phyloP scores from a whole-genome alignment of 2,797 vertebrate genomes.

The Syndactyla subalaris region DNA sequence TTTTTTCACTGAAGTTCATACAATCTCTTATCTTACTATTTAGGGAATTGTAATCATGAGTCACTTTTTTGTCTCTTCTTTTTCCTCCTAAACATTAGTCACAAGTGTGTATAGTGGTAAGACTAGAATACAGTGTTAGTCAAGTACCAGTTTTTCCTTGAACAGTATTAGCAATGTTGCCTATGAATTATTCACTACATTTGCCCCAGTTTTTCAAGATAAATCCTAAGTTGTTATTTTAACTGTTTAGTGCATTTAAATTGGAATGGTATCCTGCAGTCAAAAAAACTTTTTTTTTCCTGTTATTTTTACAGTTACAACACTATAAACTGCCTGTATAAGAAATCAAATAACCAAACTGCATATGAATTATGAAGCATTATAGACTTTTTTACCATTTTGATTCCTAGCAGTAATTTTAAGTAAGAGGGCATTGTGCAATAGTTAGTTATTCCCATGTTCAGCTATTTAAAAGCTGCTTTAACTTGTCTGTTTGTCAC shows the following conservation, averaged over 20 bases:
- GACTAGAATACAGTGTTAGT: slow-evolving; percentile 64
- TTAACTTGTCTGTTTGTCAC: slow-evolving; percentile 81
- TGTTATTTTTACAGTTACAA: slow-evolving; percentile 73
- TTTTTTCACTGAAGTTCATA: slow-evolving; percentile 70
- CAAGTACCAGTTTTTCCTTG: slow-evolving; percentile 49
- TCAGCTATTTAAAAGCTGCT: slow-evolving; percentile 82
- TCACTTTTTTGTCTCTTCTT: slow-evolving; percentile 66
- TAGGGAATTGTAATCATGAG: slow-evolving; percentile 73
- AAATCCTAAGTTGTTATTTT: slow-evolving; percentile 53
- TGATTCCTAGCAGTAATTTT: slow-evolving; percentile 80
- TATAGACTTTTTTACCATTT: slow-evolving; percentile 69
- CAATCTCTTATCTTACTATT: slow-evolving; percentile 64
- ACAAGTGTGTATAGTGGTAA: slow-evolving; percentile 60
- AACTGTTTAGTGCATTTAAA: slow-evolving; percentile 67
- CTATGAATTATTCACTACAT: slow-evolving; percentile 56
- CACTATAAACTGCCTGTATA: slow-evolving; percentile 80
- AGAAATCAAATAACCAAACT: slow-evolving; percentile 79
- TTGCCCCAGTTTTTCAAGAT: slow-evolving; percentile 41
- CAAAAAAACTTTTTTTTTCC: slow-evolving; percentile 49
- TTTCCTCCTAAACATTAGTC: slow-evolving; percentile 69
- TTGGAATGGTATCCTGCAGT: slow-evolving; percentile 69
- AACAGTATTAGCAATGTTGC: slow-evolving; percentile 58
- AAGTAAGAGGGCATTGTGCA: slow-evolving; percentile 84
- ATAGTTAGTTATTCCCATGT: slow-evolving; percentile 82
- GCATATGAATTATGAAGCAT: slow-evolving; percentile 75